These are phyloP conservation scores for Atrina japonica DNA, from an alignment of 2,888 invertebrate species.

Conservation along the genomic window DNA sequence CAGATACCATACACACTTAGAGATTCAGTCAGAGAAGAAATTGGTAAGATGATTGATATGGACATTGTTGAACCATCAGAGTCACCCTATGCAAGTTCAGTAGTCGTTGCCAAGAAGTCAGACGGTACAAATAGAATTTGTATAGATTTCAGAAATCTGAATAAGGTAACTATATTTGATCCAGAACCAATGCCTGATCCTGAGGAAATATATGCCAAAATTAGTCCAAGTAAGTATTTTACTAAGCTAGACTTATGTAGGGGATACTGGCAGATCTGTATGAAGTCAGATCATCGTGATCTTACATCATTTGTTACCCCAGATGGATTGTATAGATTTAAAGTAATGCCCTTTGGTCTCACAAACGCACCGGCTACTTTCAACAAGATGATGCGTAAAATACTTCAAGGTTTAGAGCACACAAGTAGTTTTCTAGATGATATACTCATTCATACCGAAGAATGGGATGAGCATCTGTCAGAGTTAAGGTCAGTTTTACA, in stretches of 20 bases:
- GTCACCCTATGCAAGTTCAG: constrained; percentile 46
- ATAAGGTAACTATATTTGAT: constrained; percentile 50
- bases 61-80: constrained; percentile 45
- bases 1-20: constrained; percentile 37
- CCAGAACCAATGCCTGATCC: constrained; percentile 48
- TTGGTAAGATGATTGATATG: constrained; percentile 43
- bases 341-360: constrained; percentile 36
- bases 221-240: constrained; percentile 32
- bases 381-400: constrained; percentile 31
- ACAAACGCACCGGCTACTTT: constrained; percentile 34
- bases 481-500: constrained; percentile 26
- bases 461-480: constrained; percentile 34
- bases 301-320: constrained; percentile 41
- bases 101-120: constrained; percentile 48
- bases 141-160: constrained; percentile 49
- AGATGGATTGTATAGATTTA: constrained; percentile 21
- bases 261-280: constrained; percentile 51
- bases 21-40: constrained; percentile 31
- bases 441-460: constrained; percentile 32
- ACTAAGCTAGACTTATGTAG: constrained; percentile 44
- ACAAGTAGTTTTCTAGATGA: constrained; percentile 35
- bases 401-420: constrained; percentile 24
- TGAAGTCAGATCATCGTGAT: constrained; percentile 17
- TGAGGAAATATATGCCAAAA: constrained; percentile 44
- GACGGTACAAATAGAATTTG: constrained; percentile 50